Evolutionary conservation across 2,797 vertebrate genomes (phyloP), one percentile per base, ranked within the genome.

Genomic region (Hirundo rustica): DNA sequence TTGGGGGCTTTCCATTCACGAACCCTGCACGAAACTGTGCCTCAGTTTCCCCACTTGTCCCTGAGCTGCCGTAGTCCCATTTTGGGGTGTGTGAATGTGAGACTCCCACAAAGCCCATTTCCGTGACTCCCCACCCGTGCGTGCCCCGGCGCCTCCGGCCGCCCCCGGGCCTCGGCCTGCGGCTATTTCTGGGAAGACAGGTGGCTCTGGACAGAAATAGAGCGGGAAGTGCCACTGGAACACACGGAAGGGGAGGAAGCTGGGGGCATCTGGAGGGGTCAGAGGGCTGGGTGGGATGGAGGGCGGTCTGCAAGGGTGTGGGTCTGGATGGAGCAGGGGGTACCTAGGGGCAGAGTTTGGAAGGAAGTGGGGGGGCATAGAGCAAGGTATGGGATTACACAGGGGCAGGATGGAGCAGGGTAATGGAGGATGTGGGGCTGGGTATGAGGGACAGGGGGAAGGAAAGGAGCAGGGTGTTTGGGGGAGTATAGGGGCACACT

Each of bases 191-290:
- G 87, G 88, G 77, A 57, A 40, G 29, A 65, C 77, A 86, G 51
- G 25, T 83, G 88, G 68, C 68, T 76, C 20, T 4, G 0, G 70
- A 54, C 93, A 83, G 81, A 91, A 95, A 95, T 95, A 94, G 91
- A 68, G 47, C 19, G 0, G 75, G 65, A 77, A 55, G 38, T 20
- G 60, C 18, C 13, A 18, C 50, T 32, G 76, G 38, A 73, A 47
- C 68, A 50, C 3, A 19, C 8, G 22, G 38, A 53, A 14, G 10
- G 26, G 45, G 54, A 19, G 51, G 27, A 76, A 85, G 6, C 45
- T 29, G 73, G 25, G 40, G 30, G 22, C 5, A n/a, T 10, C 40
- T 64, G 22, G 23, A 45, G 26, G 27, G 32, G 15, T 16, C 1
- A 5, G 27, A 54, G 34, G n/a, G 47, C 29, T 38, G 60, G 14